Evolutionary conservation across 2,113 vertebrate genomes (phyloP).

Genomic region (Propithecus coquereli): DNA sequence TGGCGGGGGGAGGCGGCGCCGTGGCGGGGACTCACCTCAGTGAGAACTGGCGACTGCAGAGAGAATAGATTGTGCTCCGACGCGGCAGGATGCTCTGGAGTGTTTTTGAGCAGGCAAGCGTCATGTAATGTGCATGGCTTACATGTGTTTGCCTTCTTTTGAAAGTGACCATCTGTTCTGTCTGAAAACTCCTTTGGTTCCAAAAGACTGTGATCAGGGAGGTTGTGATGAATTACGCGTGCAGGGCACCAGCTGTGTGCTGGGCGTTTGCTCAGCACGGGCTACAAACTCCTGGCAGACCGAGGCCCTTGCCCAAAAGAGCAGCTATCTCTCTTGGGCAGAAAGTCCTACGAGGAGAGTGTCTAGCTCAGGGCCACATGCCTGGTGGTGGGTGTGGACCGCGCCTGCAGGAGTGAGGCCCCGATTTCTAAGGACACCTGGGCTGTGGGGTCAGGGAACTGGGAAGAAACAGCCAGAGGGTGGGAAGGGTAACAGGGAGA

Average conservation of each 20-base stretch:
- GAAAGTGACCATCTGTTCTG: not conserved
- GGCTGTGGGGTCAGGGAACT: not conserved
- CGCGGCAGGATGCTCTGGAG: not conserved
- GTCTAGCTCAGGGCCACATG: not conserved
- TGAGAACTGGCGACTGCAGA: accelerated
- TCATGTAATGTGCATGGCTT: not conserved
- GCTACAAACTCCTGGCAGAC: not conserved
- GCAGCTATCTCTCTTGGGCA: not conserved
- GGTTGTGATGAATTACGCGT: not conserved
- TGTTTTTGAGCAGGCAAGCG: not conserved
- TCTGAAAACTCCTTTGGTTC: not conserved
- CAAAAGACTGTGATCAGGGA: not conserved
- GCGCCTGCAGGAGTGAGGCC: not conserved
- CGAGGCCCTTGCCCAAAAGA: not conserved
- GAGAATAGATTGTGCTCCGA: no score
- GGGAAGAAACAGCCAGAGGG: not conserved
- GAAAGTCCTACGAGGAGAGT: not conserved
- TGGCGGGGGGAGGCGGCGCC: not conserved
- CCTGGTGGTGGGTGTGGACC: not conserved
- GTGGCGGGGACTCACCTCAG: accelerated
- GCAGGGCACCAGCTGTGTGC: not conserved
- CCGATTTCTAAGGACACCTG: not conserved
- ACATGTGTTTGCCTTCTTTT: not conserved
- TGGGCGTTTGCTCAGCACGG: not conserved
- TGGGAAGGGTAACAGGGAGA: not conserved